Percentiles rank a stretch among this genome's conserved stretches.
Evolutionary conservation across 2,113 vertebrate species (phyloP).

Genomic region (Rattus norvegicus): DNA sequence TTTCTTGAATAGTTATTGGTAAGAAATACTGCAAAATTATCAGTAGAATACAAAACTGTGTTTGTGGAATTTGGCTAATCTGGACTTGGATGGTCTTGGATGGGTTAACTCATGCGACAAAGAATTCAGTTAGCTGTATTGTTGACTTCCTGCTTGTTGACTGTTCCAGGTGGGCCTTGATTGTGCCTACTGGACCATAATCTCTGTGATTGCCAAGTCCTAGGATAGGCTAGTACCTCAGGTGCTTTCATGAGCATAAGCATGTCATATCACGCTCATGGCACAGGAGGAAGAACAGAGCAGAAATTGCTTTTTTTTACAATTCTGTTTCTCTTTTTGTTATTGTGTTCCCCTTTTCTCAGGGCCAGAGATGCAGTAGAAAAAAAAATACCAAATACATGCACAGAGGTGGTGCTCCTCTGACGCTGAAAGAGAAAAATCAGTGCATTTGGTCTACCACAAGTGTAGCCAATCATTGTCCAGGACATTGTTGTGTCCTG

Average conservation of each 20-base stretch:
- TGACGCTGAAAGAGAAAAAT: not conserved
- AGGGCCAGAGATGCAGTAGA: not conserved
- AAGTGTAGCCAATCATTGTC: not conserved
- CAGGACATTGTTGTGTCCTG: not conserved
- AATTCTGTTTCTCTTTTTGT: not conserved
- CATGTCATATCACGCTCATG: not conserved
- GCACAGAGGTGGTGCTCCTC: not conserved
- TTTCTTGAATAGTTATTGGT: not conserved
- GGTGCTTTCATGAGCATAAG: not conserved
- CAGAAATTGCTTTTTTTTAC: slow-evolving; percentile 2
- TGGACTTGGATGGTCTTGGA: not conserved
- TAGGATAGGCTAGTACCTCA: not conserved
- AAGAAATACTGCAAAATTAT: not conserved
- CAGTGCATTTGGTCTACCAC: not conserved
- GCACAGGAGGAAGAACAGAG: not conserved
- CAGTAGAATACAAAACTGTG: not conserved
- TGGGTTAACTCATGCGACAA: not conserved
- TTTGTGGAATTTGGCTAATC: slow-evolving; percentile 5
- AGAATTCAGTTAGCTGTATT: not conserved
- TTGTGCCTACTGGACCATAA: not conserved
- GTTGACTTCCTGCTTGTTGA: not conserved
- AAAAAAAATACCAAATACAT: not conserved
- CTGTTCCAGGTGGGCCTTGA: not conserved
- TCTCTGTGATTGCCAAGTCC: not conserved
- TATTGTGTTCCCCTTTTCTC: not conserved